Evolutionary conservation across 2,797 vertebrate genomes (phyloP).

Genomic region (Triplophysa bombifrons): DNA sequence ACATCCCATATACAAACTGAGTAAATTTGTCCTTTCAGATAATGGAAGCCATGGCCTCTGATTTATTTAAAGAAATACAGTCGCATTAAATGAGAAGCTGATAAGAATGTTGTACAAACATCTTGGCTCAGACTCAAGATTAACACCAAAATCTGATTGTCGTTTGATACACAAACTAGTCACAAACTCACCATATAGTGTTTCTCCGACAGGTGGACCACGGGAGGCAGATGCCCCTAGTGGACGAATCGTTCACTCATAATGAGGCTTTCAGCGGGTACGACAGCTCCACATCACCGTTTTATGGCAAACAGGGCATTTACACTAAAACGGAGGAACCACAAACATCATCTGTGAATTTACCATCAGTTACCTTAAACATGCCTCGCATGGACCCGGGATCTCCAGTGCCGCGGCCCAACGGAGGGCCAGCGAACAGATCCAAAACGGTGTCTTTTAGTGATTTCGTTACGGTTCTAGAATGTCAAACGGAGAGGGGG

Average conservation of each 20-base stretch:
- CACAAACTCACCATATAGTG: neutral
- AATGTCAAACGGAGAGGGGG: slow-evolving; percentile 19
- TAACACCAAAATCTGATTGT: neutral
- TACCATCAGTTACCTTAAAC: slow-evolving; percentile 33
- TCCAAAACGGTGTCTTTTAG: slow-evolving; percentile 51
- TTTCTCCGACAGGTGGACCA: slow-evolving; percentile 69
- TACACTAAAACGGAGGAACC: slow-evolving; percentile 58
- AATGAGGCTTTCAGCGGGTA: slow-evolving; percentile 69
- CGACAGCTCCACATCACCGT: slow-evolving; percentile 66
- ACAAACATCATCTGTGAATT: neutral
- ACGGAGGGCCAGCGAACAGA: slow-evolving; percentile 45
- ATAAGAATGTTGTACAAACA: neutral
- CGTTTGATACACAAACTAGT: neutral
- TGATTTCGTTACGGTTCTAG: slow-evolving; percentile 40
- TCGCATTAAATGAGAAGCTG: neutral
- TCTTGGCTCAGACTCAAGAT: neutral
- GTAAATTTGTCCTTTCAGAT: neutral
- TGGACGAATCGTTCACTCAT: slow-evolving; percentile 66
- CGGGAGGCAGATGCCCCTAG: slow-evolving; percentile 54
- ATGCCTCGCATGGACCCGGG: slow-evolving; percentile 41
- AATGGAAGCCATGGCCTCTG: neutral
- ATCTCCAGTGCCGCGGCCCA: slow-evolving; percentile 46
- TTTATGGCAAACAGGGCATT: slow-evolving; percentile 59
- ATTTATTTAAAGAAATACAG: neutral
- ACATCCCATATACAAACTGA: neutral